Base-by-base conservation (phyloP, 2,113 vertebrate species). In the Potamarius usumacintae region DNA sequence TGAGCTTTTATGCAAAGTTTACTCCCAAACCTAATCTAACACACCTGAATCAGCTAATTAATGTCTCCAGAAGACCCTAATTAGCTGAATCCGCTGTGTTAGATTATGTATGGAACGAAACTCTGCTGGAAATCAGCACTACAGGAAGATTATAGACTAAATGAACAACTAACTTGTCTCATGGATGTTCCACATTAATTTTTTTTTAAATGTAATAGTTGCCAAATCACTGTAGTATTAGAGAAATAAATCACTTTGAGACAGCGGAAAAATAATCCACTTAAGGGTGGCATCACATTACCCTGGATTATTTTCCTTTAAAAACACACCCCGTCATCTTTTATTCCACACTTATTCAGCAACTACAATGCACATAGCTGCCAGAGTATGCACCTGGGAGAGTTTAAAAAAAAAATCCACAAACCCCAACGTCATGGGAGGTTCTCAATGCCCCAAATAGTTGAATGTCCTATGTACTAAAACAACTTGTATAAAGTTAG, bases 21-120 rank as follows among this genome's bases (percentile, higher is more conserved):
- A 69, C 48, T 83, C 69, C 48, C 50, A 69, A 83, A 83, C 82
- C 14, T 83, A 83, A 83, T 83, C 34, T 15, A 48, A 50, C 81
- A 52, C 48, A 67, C 25, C 82, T 83, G 63, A 83, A 53, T 83
- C 82, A 83, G 82, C 82, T 69, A 15, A 83, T 83, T 83, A n/a
- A 1, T 17, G 48, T 85, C 84, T 50, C 57, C 67, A 50, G 20
- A 85, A 27, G 34, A 48, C 55, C 17, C 11, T 77, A 30, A 85
- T 76, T 60, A 77, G 84, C 53, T 62, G 34, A 60, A 77, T 85
- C 57, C 25, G 34, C 55, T 77, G 27, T 52, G 83, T 72, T 84
- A 84, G 27, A 72, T 84, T 84, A 57, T 4, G 15, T 72, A 57
- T 84, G n/a, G 65, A 84, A 57, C n/a, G 20, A 72, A 84, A 57